A percentile compares a stretch with the other conserved stretches of the same genome.
phyloP scores from a whole-genome alignment of 1,140 invertebrate species.

The Spodoptera frugiperda region DNA sequence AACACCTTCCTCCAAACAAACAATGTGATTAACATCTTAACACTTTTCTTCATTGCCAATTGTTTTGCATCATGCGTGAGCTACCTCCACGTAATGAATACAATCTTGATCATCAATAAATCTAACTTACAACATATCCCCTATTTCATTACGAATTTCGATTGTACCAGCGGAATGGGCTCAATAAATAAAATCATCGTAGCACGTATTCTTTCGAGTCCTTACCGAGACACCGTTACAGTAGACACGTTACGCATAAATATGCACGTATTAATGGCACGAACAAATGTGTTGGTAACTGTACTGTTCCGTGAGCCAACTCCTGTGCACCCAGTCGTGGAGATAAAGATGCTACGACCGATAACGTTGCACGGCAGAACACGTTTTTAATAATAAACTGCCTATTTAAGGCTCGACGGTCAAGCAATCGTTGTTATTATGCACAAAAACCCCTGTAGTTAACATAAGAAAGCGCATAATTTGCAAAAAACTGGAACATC shows the following conservation, averaged over 20 bases:
- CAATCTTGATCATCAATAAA: constrained; percentile 53
- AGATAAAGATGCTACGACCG: constrained; percentile 66
- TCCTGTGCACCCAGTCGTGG: constrained; percentile 73
- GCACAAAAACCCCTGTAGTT: not conserved
- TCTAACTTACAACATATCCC: constrained; percentile 51
- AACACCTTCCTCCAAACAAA: constrained; percentile 34
- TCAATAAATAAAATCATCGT: constrained; percentile 47
- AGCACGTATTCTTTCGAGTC: constrained; percentile 69
- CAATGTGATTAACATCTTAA: constrained; percentile 43
- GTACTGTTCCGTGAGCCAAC: constrained; percentile 71
- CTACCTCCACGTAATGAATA: constrained; percentile 4
- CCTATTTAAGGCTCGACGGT: not conserved
- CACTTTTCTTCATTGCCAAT: constrained; percentile 39
- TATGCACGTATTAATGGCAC: constrained; percentile 82
- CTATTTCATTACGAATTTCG: constrained; percentile 38
- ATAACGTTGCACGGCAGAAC: constrained; percentile 43
- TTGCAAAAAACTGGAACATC: constrained; percentile 55
- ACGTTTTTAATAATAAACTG: constrained; percentile 9
- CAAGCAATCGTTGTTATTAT: not conserved
- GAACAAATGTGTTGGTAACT: constrained; percentile 79
- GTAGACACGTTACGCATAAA: constrained; percentile 82
- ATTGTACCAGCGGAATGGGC: constrained; percentile 14
- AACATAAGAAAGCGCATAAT: constrained; percentile 50
- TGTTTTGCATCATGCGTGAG: constrained; percentile 26
- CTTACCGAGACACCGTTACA: constrained; percentile 77